A percentile compares a stretch with the other conserved stretches of the same genome.
These are phyloP conservation scores for Paramuricea clavata DNA, from an alignment of 92 coral and sea anemone genomes.

Conservation along the genomic window DNA sequence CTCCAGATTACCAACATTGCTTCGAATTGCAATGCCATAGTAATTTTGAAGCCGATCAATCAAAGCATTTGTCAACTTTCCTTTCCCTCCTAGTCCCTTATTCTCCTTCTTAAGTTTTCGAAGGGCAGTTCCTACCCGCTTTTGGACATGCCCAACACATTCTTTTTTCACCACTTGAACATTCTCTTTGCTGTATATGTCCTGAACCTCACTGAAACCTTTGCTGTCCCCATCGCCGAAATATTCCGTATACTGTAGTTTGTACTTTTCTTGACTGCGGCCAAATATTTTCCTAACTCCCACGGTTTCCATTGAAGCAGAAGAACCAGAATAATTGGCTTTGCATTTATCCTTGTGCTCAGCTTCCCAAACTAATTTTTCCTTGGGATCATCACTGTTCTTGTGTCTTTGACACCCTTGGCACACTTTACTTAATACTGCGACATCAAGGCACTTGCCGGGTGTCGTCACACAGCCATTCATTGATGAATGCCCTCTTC, in stretches of 20 bases:
- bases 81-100: constrained; percentile 43
- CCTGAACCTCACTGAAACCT: constrained; percentile 17
- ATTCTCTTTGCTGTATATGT: constrained; percentile 6
- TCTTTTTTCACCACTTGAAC: constrained; percentile 43
- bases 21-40: constrained; percentile 52
- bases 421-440: neutral
- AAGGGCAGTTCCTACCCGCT: constrained; percentile 49
- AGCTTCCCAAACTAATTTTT: constrained; percentile 17
- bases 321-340: constrained; percentile 3
- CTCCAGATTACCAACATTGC: constrained; percentile 32
- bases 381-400: neutral
- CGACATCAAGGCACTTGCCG: constrained; percentile 44
- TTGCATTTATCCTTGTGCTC: constrained; percentile 21
- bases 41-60: constrained; percentile 52
- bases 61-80: constrained; percentile 37
- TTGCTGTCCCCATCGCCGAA: constrained; percentile 43
- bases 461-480: constrained; percentile 40
- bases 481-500: constrained; percentile 43
- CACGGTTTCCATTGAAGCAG: constrained; percentile 38
- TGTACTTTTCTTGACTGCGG: constrained; percentile 10
- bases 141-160: constrained; percentile 57
- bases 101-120: constrained; percentile 49
- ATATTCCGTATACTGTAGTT: constrained; percentile 23
- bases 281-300: constrained; percentile 13
- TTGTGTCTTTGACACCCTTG: constrained; percentile 12